A percentile compares a stretch with the other conserved stretches of the same genome.
phyloP scores from a whole-genome alignment of 37 sponge, comb jelly and placozoan species.

The Chondrosia reniformis region DNA sequence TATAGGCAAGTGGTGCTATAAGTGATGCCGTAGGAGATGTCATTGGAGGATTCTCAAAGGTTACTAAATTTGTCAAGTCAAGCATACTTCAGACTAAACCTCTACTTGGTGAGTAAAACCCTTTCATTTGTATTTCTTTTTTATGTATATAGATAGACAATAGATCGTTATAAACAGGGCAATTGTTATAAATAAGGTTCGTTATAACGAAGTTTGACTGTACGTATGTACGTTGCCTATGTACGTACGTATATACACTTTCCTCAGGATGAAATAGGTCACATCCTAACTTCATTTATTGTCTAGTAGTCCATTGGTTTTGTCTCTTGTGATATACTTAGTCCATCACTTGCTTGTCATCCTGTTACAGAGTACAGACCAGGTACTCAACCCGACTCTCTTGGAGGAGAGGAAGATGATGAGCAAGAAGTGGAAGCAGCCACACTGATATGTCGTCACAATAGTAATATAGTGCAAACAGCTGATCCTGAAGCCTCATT shows the following conservation, averaged over 20 bases:
- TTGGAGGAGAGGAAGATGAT: constrained; percentile 42
- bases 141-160: no score
- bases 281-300: no score
- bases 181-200: no score
- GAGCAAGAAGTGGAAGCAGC: constrained; percentile 49
- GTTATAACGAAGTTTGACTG: no score
- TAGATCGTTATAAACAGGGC: no score
- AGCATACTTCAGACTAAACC: constrained; percentile 2
- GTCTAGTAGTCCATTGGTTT: no score
- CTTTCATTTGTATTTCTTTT: no score
- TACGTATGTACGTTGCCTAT: constrained; percentile 11
- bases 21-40: background rate
- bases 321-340: background rate
- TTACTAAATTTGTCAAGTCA: constrained; percentile 16
- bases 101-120: constrained; percentile 5
- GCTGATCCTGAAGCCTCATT: constrained; percentile 61
- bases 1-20: background rate
- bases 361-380: background rate
- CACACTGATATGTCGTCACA: constrained; percentile 23
- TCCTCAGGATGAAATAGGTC: background rate
- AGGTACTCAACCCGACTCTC: constrained; percentile 39
- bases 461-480: background rate
- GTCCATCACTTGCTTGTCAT: background rate
- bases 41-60: background rate
- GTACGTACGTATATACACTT: constrained; percentile 8